These are phyloP conservation scores for Scomber japonicus DNA, from an alignment of 2,113 vertebrate species.

Conservation along the genomic window DNA sequence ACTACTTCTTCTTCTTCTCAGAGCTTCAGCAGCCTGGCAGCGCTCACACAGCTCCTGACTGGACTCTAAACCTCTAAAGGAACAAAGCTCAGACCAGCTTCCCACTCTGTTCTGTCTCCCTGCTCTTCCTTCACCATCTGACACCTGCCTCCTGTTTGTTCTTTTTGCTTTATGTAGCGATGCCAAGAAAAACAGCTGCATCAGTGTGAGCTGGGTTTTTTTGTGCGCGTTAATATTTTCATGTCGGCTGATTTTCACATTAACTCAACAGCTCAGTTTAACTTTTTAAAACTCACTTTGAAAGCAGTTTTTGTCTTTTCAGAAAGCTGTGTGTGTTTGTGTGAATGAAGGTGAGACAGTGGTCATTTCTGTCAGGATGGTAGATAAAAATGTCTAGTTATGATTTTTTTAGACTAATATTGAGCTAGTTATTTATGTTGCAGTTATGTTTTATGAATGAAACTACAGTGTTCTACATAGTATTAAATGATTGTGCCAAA, in stretches of 20 bases:
- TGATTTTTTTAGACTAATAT: too few species aligned
- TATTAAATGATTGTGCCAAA: too few species aligned
- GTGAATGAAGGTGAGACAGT: background rate
- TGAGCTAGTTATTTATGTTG: too few species aligned
- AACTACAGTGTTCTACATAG: too few species aligned
- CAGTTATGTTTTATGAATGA: too few species aligned
- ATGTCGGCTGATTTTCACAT: background rate
- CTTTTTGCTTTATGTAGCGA: constrained; percentile 8
- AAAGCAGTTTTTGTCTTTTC: too few species aligned
- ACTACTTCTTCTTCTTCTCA: constrained; percentile 32
- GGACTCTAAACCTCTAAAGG: constrained; percentile 12
- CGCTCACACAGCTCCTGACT: constrained; percentile 39
- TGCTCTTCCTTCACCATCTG: constrained; percentile 19
- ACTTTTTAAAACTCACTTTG: background rate
- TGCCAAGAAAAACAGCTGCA: background rate
- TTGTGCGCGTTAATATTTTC: background rate
- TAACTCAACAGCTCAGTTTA: background rate
- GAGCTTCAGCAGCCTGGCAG: constrained; percentile 18
- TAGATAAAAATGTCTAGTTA: too few species aligned
- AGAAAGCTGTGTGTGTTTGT: background rate
- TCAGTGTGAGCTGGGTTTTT: background rate
- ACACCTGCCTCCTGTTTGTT: constrained; percentile 21
- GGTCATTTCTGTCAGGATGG: too few species aligned
- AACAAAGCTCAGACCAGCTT: constrained; percentile 17
- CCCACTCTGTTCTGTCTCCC: constrained; percentile 2